Conservation (phyloP, 2,113 vertebrate species). For the Puma concolor region DNA sequence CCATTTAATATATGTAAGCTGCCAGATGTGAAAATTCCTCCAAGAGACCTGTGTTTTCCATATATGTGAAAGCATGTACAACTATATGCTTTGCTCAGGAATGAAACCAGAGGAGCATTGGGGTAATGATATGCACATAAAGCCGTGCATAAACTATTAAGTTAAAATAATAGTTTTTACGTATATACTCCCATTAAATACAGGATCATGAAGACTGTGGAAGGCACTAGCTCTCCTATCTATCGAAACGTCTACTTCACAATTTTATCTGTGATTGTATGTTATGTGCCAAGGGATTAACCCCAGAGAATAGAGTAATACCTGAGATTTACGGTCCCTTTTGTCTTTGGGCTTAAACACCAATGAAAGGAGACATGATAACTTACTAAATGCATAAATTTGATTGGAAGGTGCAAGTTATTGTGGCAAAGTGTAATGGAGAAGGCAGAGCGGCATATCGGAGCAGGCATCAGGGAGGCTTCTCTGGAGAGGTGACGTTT, state of each 20-base stretch:
- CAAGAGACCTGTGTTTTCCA: neutral
- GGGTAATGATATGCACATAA: neutral
- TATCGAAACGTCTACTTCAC: neutral
- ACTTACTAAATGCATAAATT: neutral
- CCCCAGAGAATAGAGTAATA: neutral
- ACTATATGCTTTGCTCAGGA: neutral
- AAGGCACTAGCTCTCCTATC: neutral
- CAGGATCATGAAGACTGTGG: neutral
- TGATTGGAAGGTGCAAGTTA: neutral
- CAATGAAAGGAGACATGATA: neutral
- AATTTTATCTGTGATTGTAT: neutral
- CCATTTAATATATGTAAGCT: neutral
- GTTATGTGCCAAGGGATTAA: neutral
- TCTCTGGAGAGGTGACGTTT: neutral
- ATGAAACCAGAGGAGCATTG: neutral
- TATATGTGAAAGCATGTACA: neutral
- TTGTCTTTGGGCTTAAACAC: neutral
- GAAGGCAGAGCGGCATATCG: rapidly evolving
- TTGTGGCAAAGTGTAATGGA: neutral
- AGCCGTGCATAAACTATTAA: neutral
- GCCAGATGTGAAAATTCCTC: neutral
- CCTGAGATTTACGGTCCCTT: neutral
- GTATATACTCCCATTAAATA: neutral
- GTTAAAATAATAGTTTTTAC: neutral
- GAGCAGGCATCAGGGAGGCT: neutral